A percentile compares a stretch with the other conserved stretches of the same genome.
These are phyloP conservation scores for Phanerotoma sp. DNA, from an alignment of 2,888 invertebrate genomes.

Conservation along the genomic window DNA sequence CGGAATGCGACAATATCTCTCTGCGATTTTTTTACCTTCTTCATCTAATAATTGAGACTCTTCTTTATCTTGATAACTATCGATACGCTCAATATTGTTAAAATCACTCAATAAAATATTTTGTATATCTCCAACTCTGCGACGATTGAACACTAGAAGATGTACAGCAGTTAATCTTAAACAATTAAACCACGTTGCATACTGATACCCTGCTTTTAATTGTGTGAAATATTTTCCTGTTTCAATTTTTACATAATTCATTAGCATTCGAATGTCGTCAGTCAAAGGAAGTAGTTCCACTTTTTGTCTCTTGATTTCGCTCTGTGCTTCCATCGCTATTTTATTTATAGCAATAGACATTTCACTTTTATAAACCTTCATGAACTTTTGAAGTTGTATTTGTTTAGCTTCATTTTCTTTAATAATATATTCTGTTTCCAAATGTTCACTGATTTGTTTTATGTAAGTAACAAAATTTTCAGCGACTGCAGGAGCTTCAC, in stretches of 20 bases:
- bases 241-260: slow-evolving; percentile 5
- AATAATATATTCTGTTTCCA: background rate
- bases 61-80: slow-evolving; percentile 21
- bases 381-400: background rate
- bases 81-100: slow-evolving; percentile 25
- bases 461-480: background rate
- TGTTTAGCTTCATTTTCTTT: background rate
- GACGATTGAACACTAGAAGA: slow-evolving; percentile 33
- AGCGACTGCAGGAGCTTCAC: background rate
- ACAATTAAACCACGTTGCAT: slow-evolving; percentile 19
- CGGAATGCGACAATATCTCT: slow-evolving; percentile 25
- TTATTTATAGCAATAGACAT: slow-evolving; percentile 10
- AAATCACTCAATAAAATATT: slow-evolving; percentile 31
- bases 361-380: background rate
- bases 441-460: background rate
- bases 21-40: slow-evolving; percentile 23
- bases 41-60: slow-evolving; percentile 15
- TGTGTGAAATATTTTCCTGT: background rate
- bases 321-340: slow-evolving; percentile 5
- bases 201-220: slow-evolving; percentile 12
- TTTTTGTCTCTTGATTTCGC: slow-evolving; percentile 6
- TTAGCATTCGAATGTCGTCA: slow-evolving; percentile 19
- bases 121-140: slow-evolving; percentile 33
- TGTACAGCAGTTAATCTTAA: slow-evolving; percentile 20
- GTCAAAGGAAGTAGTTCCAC: slow-evolving; percentile 6